Percentiles rank a stretch among this genome's conserved stretches.
phyloP scores from a whole-genome alignment of 1,140 invertebrate genomes.

The Drosophila carrolli region DNA sequence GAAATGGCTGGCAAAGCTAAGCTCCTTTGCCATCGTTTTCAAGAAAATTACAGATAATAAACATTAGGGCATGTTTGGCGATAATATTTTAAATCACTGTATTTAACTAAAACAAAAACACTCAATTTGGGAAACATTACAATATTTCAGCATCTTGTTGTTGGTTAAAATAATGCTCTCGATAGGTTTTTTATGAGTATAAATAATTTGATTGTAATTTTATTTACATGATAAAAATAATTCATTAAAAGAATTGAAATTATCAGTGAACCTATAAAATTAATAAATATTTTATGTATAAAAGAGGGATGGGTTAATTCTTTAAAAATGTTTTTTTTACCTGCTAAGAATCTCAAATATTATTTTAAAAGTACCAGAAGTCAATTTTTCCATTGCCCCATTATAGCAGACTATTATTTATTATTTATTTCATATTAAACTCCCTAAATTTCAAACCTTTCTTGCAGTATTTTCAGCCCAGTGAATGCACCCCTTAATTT shows the following conservation, averaged over 20 bases:
- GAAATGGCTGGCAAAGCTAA: neutral
- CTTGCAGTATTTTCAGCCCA: neutral
- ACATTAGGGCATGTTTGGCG: neutral
- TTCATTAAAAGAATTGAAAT: no score
- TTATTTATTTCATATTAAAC: neutral
- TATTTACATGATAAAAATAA: no score
- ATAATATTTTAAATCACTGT: neutral
- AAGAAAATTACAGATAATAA: neutral
- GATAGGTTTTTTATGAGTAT: no score
- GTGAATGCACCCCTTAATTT: conserved; percentile 1
- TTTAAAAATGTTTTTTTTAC: no score
- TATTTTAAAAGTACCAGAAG: no score
- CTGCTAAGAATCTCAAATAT: no score
- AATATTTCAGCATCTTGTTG: neutral
- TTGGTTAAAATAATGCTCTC: neutral
- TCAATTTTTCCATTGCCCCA: no score
- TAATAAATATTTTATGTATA: no score
- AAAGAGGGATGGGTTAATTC: no score
- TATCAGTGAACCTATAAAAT: no score
- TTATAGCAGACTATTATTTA: no score
- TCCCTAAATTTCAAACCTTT: neutral
- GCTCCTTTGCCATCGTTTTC: neutral
- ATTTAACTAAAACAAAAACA: neutral
- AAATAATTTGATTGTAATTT: no score
- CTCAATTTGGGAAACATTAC: neutral